These are phyloP conservation scores for Fregata magnificens DNA, from an alignment of 2,113 vertebrate species.

Conservation along the genomic window DNA sequence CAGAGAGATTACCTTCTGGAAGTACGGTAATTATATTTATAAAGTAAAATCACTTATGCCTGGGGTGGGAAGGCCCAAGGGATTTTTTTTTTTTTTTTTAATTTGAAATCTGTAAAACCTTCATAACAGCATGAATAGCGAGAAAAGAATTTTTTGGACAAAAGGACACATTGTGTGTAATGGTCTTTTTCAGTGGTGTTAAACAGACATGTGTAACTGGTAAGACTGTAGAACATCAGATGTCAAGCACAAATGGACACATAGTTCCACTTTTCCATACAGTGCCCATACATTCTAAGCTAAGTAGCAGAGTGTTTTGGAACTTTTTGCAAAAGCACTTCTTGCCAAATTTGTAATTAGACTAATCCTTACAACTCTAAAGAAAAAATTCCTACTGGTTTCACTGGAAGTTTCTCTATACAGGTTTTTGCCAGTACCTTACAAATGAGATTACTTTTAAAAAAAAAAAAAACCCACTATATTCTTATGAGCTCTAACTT, in stretches of 20 bases:
- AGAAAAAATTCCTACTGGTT: neutral
- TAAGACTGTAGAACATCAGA: neutral
- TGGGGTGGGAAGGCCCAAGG: neutral
- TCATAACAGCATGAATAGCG: neutral
- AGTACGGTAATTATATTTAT: slow-evolving; percentile 51
- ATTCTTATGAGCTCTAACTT: neutral
- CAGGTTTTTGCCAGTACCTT: neutral
- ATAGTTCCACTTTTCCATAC: neutral
- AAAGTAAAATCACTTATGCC: slow-evolving; percentile 32
- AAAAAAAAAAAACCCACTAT: neutral
- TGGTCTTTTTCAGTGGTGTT: neutral
- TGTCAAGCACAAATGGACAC: neutral
- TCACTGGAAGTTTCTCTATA: neutral
- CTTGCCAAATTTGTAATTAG: neutral
- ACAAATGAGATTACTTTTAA: neutral
- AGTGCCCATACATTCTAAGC: neutral
- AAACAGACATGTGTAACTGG: neutral
- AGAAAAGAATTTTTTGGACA: neutral
- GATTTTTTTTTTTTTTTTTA: neutral
- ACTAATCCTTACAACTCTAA: neutral
- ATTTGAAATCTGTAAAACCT: neutral
- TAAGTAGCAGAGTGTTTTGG: neutral
- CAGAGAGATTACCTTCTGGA: slow-evolving; percentile 57
- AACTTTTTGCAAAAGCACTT: neutral
- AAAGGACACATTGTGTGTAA: neutral